These are phyloP conservation scores for Phocoena phocoena DNA, from an alignment of 2,113 vertebrate species.

Conservation along the genomic window DNA sequence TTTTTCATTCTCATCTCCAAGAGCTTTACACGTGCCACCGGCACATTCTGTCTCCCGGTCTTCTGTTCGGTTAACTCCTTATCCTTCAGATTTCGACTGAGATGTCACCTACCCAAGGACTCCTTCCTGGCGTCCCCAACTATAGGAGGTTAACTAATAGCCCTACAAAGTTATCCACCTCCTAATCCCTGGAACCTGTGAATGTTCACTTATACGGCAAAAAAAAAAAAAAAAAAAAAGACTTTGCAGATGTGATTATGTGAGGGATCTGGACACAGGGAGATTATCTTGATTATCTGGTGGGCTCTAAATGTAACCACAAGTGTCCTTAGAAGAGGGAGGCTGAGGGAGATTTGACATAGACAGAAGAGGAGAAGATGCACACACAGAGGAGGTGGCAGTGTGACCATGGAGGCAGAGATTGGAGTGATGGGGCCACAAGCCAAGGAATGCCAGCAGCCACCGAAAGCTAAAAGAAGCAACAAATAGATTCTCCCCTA, in stretches of 20 bases:
- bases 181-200: not conserved
- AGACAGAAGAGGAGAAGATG: not conserved
- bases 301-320: not conserved
- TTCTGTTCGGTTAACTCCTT: not conserved
- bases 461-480: not conserved
- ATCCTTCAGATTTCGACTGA: not conserved
- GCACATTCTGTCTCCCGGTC: not conserved
- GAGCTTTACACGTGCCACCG: not conserved
- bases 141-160: not conserved
- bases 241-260: not conserved
- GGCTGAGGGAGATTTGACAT: not conserved
- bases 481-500: not conserved
- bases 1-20: not conserved
- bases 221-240: not conserved
- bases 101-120: not conserved
- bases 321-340: constrained; percentile 22
- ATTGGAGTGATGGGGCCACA: not conserved
- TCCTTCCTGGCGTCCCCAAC: not conserved
- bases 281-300: not conserved
- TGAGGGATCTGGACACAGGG: not conserved
- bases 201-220: not conserved
- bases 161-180: not conserved
- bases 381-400: not conserved
- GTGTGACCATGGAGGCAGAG: not conserved
- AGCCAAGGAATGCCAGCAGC: not conserved